phyloP scores from a whole-genome alignment of 2,113 vertebrate genomes.

The Ciconia stormi region DNA sequence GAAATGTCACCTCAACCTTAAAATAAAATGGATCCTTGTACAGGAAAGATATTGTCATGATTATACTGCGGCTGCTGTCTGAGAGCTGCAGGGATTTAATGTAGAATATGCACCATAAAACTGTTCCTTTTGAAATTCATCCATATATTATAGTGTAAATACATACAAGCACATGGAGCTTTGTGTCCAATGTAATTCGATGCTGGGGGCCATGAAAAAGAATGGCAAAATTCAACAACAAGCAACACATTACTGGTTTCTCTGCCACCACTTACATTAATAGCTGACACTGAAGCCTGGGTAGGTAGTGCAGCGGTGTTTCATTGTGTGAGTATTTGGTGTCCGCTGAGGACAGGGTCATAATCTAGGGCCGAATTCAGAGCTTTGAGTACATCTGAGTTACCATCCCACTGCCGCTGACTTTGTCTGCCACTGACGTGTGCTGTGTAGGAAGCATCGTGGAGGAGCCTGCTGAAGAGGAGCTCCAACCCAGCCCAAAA shows the following conservation, averaged over 20 bases:
- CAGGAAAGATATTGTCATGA: not conserved
- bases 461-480: fast-evolving
- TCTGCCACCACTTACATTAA: not conserved
- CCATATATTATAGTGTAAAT: not conserved
- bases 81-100: not conserved
- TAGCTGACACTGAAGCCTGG: not conserved
- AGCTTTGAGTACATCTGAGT: not conserved
- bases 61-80: not conserved
- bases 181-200: not conserved
- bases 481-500: not conserved
- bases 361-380: not conserved
- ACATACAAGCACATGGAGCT: not conserved
- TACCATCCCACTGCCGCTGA: fast-evolving
- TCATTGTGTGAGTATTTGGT: not conserved
- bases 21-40: not conserved
- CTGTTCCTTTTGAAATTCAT: not conserved
- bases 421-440: not conserved
- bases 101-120: not conserved
- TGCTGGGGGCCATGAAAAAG: not conserved
- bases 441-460: not conserved
- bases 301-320: not conserved
- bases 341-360: not conserved
- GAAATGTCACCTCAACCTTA: not conserved
- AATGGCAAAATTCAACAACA: not conserved
- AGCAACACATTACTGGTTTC: not conserved